phyloP scores from a whole-genome alignment of 2,113 vertebrate species.

The Falco punctatus region DNA sequence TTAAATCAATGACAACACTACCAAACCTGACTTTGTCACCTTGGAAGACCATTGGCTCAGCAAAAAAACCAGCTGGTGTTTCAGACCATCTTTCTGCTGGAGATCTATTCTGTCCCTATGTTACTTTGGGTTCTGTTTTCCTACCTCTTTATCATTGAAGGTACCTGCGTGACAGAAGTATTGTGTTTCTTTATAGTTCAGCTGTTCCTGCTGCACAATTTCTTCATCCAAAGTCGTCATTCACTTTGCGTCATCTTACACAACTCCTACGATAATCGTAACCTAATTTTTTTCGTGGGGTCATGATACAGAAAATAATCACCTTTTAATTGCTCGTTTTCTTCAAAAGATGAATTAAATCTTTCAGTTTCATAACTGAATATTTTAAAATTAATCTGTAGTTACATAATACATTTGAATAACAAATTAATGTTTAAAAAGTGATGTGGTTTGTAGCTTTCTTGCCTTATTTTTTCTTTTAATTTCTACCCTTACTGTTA shows the following conservation, averaged over 20 bases:
- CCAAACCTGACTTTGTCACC: not conserved
- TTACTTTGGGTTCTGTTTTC: not conserved
- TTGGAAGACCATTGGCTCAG: not conserved
- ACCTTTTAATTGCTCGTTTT: not conserved
- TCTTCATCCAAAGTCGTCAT: not conserved
- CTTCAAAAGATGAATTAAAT: not conserved
- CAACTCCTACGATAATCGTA: not conserved
- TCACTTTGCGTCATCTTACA: not conserved
- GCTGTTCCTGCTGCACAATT: not conserved
- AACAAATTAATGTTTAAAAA: not conserved
- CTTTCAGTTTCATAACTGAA: not conserved
- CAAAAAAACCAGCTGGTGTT: not conserved
- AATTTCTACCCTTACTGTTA: not conserved
- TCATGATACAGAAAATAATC: not conserved
- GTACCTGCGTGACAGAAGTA: not conserved
- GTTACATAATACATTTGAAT: conserved; percentile 19
- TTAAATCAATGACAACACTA: not conserved
- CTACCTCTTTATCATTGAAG: not conserved
- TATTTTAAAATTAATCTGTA: not conserved
- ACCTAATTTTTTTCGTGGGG: not conserved
- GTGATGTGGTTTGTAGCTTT: not conserved
- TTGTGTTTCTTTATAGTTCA: not conserved
- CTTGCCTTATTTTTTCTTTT: not conserved
- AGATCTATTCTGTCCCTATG: not conserved
- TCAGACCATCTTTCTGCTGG: not conserved